Base-by-base conservation (phyloP, 2,888 invertebrate species). In the Sinotaia quadrata region DNA sequence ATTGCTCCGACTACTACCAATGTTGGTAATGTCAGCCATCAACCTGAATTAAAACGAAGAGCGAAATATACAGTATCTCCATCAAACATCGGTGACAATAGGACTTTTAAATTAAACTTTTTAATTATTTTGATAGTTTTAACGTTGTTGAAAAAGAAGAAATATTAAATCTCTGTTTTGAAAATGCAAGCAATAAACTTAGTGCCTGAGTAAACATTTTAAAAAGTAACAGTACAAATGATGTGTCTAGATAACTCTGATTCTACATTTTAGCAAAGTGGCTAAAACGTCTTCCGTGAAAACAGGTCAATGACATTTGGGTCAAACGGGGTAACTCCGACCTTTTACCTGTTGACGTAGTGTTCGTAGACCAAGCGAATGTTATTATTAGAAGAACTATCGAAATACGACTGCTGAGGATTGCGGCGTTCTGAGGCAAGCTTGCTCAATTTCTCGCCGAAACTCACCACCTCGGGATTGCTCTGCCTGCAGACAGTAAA, bases 381-480 rank as follows among this genome's bases (percentile, higher is more conserved):
- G 37, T 54, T 60, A 31, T 31, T 33, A 41, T 4, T 10, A 12
- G 67, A 59, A 51, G 69, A 10, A 2, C 12, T 21, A n/a, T 36
- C 63, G 37, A 63, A 63, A 44, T 54, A 63, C 2, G 37, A 15
- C 34, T 41, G 44, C 24, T 44, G 44, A 10, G 44, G 7, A 4
- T 3, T 47, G 15, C 29, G 10, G 4, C 27, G 27, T 15, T 15
- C 15, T 27, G 27, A 41, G 36, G 61, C 41, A 56, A 79, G 75
- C 51, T 75, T 74, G 37, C 75, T 72, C 47, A 82, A 65, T 47
- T 77, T 65, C 8, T 73, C 51, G 65, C 81, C 84, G 69, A 87
- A 84, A 31, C 76, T 75, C 41, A 78, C 78, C 21, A 88, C 83
- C 36, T 84, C 80, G n/a, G 86, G 86, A 69, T 88, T 88, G 18